Evolutionary conservation across 30 jellyfish, hydroid and myxozoan genomes (phyloP), one percentile per base, ranked within the genome.

Genomic region (Nemopilema nomurai): DNA sequence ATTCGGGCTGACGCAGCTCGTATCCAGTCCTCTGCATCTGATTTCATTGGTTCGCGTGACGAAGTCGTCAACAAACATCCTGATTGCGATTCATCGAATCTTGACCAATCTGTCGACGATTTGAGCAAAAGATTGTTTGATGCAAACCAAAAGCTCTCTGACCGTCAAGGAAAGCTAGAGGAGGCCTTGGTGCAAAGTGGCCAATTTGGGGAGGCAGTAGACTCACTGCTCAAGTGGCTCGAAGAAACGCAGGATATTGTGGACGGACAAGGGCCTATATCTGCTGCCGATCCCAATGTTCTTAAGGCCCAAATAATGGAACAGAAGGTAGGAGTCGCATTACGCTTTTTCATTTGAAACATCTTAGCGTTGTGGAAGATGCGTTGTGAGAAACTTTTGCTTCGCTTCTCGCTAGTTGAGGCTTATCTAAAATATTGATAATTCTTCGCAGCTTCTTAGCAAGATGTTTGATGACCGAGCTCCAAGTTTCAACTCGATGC

Each of bases 301-400:
- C 83, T 93, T 53, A 93, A 88, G 90, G 98, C 97, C 22, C 98
- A 93, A 77, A 93, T 93, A 49, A 96, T 90, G 89, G 98, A 89
- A 57, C 98, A 93, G 68, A 93, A 93, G 92, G 96, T 88, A 79
- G 32, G 1, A 23, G 7, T 72, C 19, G 49, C 6, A 18, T 69
- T 69, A 41, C 57, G 57, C n/a, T n/a, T n/a, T n/a, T n/a, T n/a
- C n/a, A n/a, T n/a, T n/a, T n/a, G n/a, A n/a, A n/a, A n/a, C n/a
- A n/a, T n/a, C n/a, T n/a, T n/a, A n/a, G n/a, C n/a, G n/a, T n/a
- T n/a, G n/a, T n/a, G n/a, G n/a, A n/a, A n/a, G n/a, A n/a, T n/a
- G n/a, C n/a, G n/a, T n/a, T n/a, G n/a, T n/a, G n/a, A n/a, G n/a
- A n/a, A n/a, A n/a, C n/a, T n/a, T n/a, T n/a, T n/a, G n/a, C n/a